phyloP scores from a whole-genome alignment of 37 sponge, comb jelly and placozoan genomes.

The Cladorhizidae sp. region DNA sequence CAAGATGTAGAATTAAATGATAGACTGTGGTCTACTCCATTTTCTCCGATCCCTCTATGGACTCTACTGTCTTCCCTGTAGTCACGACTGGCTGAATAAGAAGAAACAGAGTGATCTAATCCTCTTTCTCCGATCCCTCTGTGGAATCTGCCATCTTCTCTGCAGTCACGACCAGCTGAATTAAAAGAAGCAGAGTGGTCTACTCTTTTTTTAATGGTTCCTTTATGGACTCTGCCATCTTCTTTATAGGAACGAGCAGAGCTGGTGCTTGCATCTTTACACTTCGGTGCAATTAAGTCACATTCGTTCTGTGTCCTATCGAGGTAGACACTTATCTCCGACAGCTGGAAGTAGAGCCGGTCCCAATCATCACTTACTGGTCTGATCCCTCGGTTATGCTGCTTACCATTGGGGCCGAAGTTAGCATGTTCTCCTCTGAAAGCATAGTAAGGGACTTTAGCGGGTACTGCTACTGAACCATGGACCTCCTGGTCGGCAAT shows the following conservation, averaged over 20 bases:
- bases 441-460: constrained; percentile 9
- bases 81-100: not conserved
- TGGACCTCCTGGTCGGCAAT: not conserved
- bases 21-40: not conserved
- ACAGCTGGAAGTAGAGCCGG: constrained; percentile 15
- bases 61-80: not conserved
- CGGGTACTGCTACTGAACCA: not conserved
- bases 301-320: constrained; percentile 20
- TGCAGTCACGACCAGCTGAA: not conserved
- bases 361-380: no score
- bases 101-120: not conserved
- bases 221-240: not conserved
- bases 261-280: not conserved
- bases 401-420: constrained; percentile 15
- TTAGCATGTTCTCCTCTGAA: not conserved
- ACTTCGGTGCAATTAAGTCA: constrained; percentile 10
- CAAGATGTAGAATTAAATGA: not conserved
- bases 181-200: not conserved
- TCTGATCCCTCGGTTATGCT: no score
- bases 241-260: not conserved
- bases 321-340: constrained; percentile 24
- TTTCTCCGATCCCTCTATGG: not conserved
- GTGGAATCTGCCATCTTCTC: not conserved
- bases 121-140: not conserved
- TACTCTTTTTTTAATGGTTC: not conserved